Conservation (phyloP, 2,888 invertebrate genomes). For the Zaprionus bogoriensis region DNA sequence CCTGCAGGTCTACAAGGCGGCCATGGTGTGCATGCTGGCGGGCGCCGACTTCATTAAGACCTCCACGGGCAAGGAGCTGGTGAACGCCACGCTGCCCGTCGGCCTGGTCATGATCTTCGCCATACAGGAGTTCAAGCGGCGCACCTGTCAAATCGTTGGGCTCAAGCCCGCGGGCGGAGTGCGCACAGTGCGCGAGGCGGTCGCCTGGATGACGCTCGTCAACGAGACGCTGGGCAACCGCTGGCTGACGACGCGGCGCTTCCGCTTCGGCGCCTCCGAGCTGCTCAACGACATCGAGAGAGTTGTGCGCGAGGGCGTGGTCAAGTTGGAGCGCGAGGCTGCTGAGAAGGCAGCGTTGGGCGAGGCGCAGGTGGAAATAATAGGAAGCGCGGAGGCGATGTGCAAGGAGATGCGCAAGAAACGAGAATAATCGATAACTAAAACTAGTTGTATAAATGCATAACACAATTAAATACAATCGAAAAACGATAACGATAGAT, state of each 20-base stretch:
- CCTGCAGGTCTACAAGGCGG: constrained; percentile 90
- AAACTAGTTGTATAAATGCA: background rate
- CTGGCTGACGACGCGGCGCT: constrained; percentile 91
- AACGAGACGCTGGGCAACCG: constrained; percentile 92
- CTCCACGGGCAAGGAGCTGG: constrained; percentile 97
- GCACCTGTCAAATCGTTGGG: constrained; percentile 91
- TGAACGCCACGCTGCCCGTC: constrained; percentile 96
- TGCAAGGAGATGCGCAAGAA: constrained; percentile 41
- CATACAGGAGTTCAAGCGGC: constrained; percentile 90
- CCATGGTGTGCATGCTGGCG: constrained; percentile 96
- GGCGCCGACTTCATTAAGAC: constrained; percentile 99
- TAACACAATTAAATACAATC: background rate
- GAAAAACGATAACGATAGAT: background rate
- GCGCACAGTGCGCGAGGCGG: constrained; percentile 91
- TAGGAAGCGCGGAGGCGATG: constrained; percentile 23
- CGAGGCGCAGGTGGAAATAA: no score
- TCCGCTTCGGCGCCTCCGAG: constrained; percentile 97
- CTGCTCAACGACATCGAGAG: constrained; percentile 91
- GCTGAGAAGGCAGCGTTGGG: background rate
- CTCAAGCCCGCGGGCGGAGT: constrained; percentile 99
- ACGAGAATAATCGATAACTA: background rate
- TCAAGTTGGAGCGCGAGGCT: constrained; percentile 29
- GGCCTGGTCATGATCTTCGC: constrained; percentile 97
- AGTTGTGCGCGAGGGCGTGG: constrained; percentile 74
- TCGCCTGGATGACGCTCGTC: constrained; percentile 93